phyloP scores from a whole-genome alignment of 2,113 vertebrate genomes.

The Cavia aperea region DNA sequence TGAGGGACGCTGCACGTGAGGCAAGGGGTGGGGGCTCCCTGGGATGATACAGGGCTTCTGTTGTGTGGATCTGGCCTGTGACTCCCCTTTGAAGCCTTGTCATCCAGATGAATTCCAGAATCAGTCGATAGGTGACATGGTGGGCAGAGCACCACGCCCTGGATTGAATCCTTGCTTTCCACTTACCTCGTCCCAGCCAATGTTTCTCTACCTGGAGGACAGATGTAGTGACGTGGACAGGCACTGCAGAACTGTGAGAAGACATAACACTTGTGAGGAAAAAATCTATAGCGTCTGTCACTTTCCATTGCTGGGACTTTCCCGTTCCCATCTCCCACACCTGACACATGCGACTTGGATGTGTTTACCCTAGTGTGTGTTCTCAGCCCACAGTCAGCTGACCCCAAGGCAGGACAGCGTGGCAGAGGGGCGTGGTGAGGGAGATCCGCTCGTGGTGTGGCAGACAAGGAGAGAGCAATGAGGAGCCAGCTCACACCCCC shows the following conservation, averaged over 20 bases:
- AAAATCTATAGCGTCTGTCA: neutral
- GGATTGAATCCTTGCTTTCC: neutral
- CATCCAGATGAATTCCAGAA: neutral
- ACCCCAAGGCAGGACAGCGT: neutral
- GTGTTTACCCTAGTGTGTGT: too few species aligned
- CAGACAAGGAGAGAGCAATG: neutral
- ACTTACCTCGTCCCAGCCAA: neutral
- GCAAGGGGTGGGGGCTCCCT: too few species aligned
- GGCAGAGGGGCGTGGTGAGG: neutral
- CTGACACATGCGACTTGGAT: neutral
- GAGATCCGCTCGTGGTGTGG: neutral
- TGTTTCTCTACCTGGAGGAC: neutral
- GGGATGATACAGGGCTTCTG: rapidly evolving
- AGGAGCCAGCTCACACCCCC: neutral
- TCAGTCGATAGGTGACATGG: neutral
- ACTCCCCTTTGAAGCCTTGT: neutral
- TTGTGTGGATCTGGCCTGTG: rapidly evolving
- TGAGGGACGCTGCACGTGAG: rapidly evolving
- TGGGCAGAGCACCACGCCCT: neutral
- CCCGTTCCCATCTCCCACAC: neutral
- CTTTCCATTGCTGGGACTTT: neutral
- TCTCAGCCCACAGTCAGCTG: neutral
- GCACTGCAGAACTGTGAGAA: neutral
- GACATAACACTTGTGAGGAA: neutral
- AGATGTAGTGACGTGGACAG: rapidly evolving